A percentile compares a stretch with the other conserved stretches of the same genome.
Evolutionary conservation across 2,797 vertebrate genomes (phyloP).

Genomic region (Babyrousa celebensis): DNA sequence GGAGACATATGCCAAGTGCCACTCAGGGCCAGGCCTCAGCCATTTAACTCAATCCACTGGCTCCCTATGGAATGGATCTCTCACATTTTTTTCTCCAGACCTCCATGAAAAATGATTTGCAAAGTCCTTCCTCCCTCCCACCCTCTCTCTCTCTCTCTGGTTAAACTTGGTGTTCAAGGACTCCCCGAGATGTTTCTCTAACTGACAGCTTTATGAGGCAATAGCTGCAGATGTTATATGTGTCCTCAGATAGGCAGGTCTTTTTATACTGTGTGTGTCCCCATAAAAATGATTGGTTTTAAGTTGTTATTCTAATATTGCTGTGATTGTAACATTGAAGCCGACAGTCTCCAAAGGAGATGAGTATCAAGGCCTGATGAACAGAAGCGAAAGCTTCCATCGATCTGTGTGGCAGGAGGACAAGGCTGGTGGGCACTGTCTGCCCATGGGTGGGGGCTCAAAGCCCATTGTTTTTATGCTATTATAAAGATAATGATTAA

Average conservation of each 20-base stretch:
- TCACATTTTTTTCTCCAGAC: conserved; percentile 83
- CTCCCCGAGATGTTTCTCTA: conserved; percentile 89
- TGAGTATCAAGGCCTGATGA: conserved; percentile 77
- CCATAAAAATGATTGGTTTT: conserved; percentile 91
- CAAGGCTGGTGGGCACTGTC: neutral
- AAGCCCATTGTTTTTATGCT: neutral
- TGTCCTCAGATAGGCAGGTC: conserved; percentile 89
- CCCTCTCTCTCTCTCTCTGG: conserved; percentile 62
- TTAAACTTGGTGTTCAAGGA: conserved; percentile 91
- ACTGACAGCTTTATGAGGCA: conserved; percentile 93
- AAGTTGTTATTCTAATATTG: conserved; percentile 91
- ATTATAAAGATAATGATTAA: conserved; percentile 49
- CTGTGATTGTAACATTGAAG: conserved; percentile 84
- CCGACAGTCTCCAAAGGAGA: conserved; percentile 84
- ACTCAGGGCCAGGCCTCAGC: conserved; percentile 17
- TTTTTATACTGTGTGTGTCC: conserved; percentile 90
- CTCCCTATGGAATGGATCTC: conserved; percentile 81
- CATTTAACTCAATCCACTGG: conserved; percentile 84
- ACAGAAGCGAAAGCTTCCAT: conserved; percentile 1
- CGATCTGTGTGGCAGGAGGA: rapidly evolving
- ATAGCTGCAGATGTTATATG: conserved; percentile 89
- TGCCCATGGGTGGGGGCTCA: neutral
- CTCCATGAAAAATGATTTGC: conserved; percentile 90
- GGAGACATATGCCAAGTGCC: neutral
- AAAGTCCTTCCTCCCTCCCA: conserved; percentile 82